Base-by-base conservation (phyloP, 2,797 vertebrate genomes). In the Tapirus indicus region DNA sequence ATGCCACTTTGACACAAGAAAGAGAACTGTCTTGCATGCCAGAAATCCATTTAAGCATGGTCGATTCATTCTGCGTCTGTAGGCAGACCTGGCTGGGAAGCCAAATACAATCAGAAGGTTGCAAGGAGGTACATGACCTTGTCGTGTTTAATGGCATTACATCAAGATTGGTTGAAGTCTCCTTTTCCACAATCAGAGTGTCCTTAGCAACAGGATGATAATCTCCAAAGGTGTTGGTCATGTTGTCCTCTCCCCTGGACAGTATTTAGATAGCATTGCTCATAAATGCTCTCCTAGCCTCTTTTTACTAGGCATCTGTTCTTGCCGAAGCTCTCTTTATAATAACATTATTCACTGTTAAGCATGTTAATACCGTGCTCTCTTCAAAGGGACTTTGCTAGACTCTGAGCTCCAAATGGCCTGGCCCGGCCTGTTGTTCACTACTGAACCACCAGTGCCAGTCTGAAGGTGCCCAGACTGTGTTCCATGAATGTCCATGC, bases 221-320 rank as follows among this genome's bases (percentile, higher is more conserved):
- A 82, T 62, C 71, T 58, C 95, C 88, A 78, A 85, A 97, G 84
- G 41, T 78, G 32, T 29, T 85, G 90, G n/a, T 95, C 80, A 89
- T 21, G 5, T 16, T 58, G 68, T 44, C 71, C 86, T 97, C 49
- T 80, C 44, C 62, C 64, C 32, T 52, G 79, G 49, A 88, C 32
- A 77, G 27, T 25, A 95, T 52, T 83, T 77, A 93, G 79, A 93
- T 16, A 47, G 60, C 44, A 77, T 10, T 91, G 74, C 79, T 91
- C 93, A 56, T 32, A 60, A 82, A 17, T 27, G 44, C 91, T 60
- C 77, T 47, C 74, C 29, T 35, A 23, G 72, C 35, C 87, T 87
- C 78, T 58, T 95, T 91, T 93, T n/a, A 80, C 35, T 64, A 69
- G 85, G 56, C 41, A 80, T 75, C 64, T 88, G 79, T 89, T 92